Evolutionary conservation across 1,140 invertebrate species (phyloP), one percentile per base, ranked within the genome.

Genomic region (Oreohelix idahoensis): DNA sequence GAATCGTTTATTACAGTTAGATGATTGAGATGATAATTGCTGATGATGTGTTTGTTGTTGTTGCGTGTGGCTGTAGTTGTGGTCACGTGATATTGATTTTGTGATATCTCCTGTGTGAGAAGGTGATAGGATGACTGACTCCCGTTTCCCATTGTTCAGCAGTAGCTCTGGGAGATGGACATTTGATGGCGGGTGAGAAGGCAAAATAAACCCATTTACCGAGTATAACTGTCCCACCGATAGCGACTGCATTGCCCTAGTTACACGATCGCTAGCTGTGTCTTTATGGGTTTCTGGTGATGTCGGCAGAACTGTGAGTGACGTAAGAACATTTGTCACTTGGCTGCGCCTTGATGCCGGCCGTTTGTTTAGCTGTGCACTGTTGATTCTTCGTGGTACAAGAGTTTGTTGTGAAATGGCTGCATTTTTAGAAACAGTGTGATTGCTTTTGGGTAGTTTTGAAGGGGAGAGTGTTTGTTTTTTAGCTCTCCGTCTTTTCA

Each of bases 131-230:
- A 53, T 36, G 26, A 20, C 36, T 20, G 75, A 23, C 26, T 26
- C 1, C 17, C 5, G n/a, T 66, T 36, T 66, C 35, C 23, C 32
- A 38, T 35, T 79, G 51, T 39, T 45, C n/a, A 66, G 53, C 13
- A 69, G 1, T 5, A 79, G 8, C 5, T 78, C 29, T 29, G 77
- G 77, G 13, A 79, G 29, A 69, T 79, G 77, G 32, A 66, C 32
- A 29, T 73, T n/a, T 32, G 42, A 29, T 2, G 35, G 15, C 36
- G 74, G 70, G 32, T 58, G 80, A 4, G 80, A n/a, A n/a, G 80
- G 80, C 35, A 74, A 82, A 35, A 75, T 58, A 38, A 82, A 82
- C 20, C 49, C 80, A 35, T 82, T 71, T 53, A 73, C 32, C 20
- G 79, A 11, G 45, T 73, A 73, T 10, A 81, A 32, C 2, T 81